A percentile compares a stretch with the other conserved stretches of the same genome.
These are phyloP conservation scores for Helicoverpa armigera DNA, from an alignment of 1,140 invertebrate genomes.

Conservation along the genomic window DNA sequence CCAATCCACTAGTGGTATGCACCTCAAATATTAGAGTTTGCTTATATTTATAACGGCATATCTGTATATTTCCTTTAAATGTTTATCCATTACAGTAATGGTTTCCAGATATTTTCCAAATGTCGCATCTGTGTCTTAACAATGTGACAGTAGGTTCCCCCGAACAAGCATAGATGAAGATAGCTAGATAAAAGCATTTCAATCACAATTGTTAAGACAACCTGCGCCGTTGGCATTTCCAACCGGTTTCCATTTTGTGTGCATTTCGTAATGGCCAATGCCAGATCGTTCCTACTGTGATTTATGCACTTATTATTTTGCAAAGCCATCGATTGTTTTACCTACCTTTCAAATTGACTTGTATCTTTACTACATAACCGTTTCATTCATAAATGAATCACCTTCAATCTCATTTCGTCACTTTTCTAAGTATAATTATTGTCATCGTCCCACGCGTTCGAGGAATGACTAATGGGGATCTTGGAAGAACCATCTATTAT, in stretches of 20 bases:
- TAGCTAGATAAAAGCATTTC: constrained; percentile 62
- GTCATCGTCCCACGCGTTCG: constrained; percentile 66
- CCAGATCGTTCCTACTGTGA: constrained; percentile 44
- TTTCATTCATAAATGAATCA: constrained; percentile 73
- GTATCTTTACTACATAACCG: constrained; percentile 51
- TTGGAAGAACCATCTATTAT: constrained; percentile 50
- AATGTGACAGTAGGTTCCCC: constrained; percentile 11
- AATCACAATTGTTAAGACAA: constrained; percentile 59
- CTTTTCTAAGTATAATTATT: constrained; percentile 71
- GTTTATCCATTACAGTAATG: neutral
- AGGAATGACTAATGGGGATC: constrained; percentile 63
- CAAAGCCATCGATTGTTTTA: constrained; percentile 9
- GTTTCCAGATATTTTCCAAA: constrained; percentile 5
- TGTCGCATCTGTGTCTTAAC: constrained; percentile 54
- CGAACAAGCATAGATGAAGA: constrained; percentile 59
- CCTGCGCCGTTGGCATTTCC: constrained; percentile 58
- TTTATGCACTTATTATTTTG: constrained; percentile 53
- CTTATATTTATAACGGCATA: constrained; percentile 25
- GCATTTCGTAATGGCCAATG: constrained; percentile 56
- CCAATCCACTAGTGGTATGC: constrained; percentile 16
- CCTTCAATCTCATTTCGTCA: constrained; percentile 68
- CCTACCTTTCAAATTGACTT: constrained; percentile 3
- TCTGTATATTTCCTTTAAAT: neutral
- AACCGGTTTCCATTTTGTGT: constrained; percentile 63
- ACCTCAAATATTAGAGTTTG: constrained; percentile 4